Evolutionary conservation across 2,797 vertebrate genomes (phyloP).

Genomic region (Pristis pectinata): DNA sequence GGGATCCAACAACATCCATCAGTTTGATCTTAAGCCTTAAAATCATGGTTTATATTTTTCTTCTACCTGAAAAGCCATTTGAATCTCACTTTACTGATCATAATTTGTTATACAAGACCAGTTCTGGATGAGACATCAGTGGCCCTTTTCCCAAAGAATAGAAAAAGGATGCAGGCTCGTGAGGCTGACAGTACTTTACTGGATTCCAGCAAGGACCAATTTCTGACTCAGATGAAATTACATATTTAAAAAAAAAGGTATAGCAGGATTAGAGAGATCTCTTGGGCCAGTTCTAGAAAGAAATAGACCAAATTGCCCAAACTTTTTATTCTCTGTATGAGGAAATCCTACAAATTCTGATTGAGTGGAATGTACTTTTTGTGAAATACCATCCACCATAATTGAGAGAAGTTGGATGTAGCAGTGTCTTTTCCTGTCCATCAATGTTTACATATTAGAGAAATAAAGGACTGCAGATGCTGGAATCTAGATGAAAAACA

Average conservation of each 20-base stretch:
- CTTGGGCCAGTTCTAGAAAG: background rate
- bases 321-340: background rate
- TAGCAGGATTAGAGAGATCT: background rate
- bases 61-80: background rate
- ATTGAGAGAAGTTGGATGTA: background rate
- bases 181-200: background rate
- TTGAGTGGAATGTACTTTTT: background rate
- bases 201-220: background rate
- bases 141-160: background rate
- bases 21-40: background rate
- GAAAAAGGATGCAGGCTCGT: background rate
- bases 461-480: too few relatives aligned
- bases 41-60: background rate
- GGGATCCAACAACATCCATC: background rate
- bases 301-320: background rate
- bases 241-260: background rate
- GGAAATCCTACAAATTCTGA: background rate
- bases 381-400: background rate
- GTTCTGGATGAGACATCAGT: background rate
- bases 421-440: background rate
- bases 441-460: background rate
- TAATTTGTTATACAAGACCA: background rate
- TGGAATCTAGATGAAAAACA: too few relatives aligned
- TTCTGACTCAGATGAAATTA: background rate
- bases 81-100: background rate